Evolutionary conservation across 2,797 vertebrate genomes (phyloP).

Genomic region (Muscicapa comitata): DNA sequence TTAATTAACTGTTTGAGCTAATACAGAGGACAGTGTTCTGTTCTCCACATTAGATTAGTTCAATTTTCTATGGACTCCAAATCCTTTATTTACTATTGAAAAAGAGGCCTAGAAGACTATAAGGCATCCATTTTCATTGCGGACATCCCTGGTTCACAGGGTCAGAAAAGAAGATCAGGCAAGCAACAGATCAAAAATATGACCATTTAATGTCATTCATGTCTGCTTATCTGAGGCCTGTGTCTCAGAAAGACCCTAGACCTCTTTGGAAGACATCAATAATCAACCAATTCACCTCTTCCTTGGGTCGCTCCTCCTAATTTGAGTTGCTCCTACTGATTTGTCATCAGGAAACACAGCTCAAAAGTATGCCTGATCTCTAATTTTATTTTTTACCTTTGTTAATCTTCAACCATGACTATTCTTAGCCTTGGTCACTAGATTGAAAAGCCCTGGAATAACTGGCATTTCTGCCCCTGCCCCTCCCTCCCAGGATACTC

Average conservation of each 20-base stretch:
- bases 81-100: neutral
- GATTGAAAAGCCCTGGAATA: neutral
- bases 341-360: neutral
- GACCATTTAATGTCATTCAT: neutral
- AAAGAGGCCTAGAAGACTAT: neutral
- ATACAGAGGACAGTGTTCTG: neutral
- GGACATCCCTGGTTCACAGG: neutral
- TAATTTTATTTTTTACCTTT: neutral
- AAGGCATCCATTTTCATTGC: neutral
- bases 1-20: neutral
- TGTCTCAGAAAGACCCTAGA: neutral
- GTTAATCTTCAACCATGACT: neutral
- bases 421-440: neutral
- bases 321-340: too few species aligned
- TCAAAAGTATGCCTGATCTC: neutral
- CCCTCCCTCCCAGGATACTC: fast-evolving
- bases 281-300: neutral
- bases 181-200: neutral
- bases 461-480: neutral
- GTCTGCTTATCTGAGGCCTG: neutral
- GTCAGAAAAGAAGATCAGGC: neutral
- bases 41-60: neutral
- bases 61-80: neutral
- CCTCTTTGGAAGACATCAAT: neutral
- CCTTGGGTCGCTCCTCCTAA: neutral